Evolutionary conservation across 2,888 invertebrate species (phyloP).

Genomic region (Apodemia zela): DNA sequence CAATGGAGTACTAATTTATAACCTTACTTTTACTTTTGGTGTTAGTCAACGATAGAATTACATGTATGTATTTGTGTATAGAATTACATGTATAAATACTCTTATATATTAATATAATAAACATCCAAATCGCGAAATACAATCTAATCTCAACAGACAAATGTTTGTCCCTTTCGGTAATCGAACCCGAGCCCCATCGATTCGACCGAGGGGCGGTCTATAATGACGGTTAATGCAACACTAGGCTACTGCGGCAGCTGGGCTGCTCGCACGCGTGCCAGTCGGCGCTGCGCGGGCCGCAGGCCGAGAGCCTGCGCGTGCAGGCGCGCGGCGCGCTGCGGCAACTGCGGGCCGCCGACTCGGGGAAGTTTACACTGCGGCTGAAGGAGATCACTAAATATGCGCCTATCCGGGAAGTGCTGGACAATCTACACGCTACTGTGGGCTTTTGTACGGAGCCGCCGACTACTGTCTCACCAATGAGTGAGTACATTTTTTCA

Average conservation of each 20-base stretch:
- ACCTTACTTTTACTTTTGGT: no score
- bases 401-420: conserved; percentile 88
- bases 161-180: no score
- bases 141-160: no score
- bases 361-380: conserved; percentile 74
- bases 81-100: no score
- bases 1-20: no score
- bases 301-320: conserved; percentile 93
- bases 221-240: no score
- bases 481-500: conserved; percentile 84
- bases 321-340: conserved; percentile 86
- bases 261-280: conserved; percentile 96
- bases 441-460: conserved; percentile 98
- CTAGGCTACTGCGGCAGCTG: conserved; percentile 90
- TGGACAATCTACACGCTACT: conserved; percentile 97
- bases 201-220: no score
- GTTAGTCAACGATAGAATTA: no score
- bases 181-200: no score
- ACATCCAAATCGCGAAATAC: no score
- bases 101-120: no score
- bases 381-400: conserved; percentile 87
- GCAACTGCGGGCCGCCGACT: conserved; percentile 83
- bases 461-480: conserved; percentile 89
- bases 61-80: no score
- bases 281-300: conserved; percentile 91